Percentiles rank a stretch among this genome's conserved stretches.
phyloP scores from a whole-genome alignment of 64 coral and sea anemone species.

The Montipora foliosa region DNA sequence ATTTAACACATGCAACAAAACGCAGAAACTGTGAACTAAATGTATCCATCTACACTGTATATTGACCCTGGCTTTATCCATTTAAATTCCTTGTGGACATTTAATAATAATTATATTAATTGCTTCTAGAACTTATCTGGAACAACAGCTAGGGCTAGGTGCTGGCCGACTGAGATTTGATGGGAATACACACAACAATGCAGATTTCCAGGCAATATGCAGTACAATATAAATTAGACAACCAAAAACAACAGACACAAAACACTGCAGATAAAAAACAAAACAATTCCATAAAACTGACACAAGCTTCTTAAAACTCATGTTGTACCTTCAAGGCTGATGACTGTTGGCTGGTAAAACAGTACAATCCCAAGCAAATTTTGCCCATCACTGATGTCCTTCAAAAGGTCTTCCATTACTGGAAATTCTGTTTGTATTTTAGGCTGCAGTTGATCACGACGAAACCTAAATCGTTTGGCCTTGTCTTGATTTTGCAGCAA shows the following conservation, averaged over 20 bases:
- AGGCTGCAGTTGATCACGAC: constrained; percentile 90
- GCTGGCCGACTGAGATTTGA: too few species aligned
- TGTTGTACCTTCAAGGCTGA: constrained; percentile 87
- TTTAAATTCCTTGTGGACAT: too few species aligned
- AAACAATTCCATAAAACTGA: background rate
- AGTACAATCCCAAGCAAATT: constrained; percentile 78
- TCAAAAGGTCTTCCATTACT: constrained; percentile 90
- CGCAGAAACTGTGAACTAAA: too few species aligned
- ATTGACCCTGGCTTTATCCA: too few species aligned
- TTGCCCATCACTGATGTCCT: constrained; percentile 88
- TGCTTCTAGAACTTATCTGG: too few species aligned
- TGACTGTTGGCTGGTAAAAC: constrained; percentile 87
- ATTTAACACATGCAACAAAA: too few species aligned
- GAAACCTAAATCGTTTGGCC: constrained; percentile 87
- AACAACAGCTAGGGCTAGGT: too few species aligned
- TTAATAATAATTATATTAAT: too few species aligned
- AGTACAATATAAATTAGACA: too few species aligned
- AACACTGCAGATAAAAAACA: background rate
- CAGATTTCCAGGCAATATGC: too few species aligned
- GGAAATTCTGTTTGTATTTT: constrained; percentile 86
- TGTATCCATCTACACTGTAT: too few species aligned
- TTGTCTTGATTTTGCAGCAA: constrained; percentile 94
- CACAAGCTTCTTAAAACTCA: too few species aligned
- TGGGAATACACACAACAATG: background rate
- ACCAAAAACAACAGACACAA: background rate